Evolutionary conservation across 2,113 vertebrate genomes (phyloP).

Genomic region (Saguinus midas): DNA sequence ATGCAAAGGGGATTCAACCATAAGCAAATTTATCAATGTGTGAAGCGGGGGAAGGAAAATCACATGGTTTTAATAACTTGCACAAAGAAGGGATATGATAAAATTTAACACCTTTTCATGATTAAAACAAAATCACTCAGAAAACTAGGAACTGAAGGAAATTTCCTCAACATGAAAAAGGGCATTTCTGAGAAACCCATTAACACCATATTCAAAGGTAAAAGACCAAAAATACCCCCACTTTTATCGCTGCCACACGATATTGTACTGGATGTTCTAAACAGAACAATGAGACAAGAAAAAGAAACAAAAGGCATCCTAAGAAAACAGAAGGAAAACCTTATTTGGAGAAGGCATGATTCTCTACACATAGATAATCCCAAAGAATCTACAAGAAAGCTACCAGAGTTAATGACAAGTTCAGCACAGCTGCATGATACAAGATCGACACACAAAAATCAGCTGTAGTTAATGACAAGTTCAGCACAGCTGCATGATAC

Average conservation of each 20-base stretch:
- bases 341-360: neutral
- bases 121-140: neutral
- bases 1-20: neutral
- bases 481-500: neutral
- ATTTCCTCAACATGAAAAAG: neutral
- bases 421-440: neutral
- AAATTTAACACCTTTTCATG: neutral
- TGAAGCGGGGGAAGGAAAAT: neutral
- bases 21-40: neutral
- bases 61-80: neutral
- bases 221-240: neutral
- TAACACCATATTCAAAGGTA: neutral
- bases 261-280: no score
- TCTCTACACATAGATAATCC: neutral
- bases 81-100: neutral
- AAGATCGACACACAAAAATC: no score
- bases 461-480: neutral
- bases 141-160: neutral
- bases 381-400: neutral
- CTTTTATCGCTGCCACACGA: neutral
- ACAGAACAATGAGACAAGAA: neutral
- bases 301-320: neutral
- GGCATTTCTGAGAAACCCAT: neutral
- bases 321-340: neutral
- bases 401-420: neutral